Conservation (phyloP, 2,797 vertebrate genomes). For the Tadarida brasiliensis region DNA sequence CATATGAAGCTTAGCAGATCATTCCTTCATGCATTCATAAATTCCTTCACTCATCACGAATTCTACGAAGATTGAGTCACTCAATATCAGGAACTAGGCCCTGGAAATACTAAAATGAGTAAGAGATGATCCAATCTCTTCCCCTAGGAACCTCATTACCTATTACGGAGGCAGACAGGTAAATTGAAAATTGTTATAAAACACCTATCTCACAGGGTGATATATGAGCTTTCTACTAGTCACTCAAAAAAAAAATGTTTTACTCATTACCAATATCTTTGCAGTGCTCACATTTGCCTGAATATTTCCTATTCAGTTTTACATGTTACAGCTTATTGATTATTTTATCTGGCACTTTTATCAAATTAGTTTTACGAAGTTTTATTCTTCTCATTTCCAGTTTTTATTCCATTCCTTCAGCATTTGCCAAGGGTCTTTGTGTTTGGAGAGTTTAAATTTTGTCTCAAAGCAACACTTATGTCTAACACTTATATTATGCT, state of each 20-base stretch:
- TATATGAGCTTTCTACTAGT: neutral
- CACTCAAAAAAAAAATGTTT: neutral
- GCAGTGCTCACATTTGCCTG: neutral
- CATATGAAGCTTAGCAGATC: neutral
- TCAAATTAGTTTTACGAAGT: slow-evolving; percentile 52
- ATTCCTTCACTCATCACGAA: neutral
- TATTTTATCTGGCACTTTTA: slow-evolving; percentile 38
- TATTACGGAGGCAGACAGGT: neutral
- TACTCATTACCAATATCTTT: neutral
- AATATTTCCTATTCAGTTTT: neutral
- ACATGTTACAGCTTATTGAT: neutral
- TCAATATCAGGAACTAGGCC: neutral
- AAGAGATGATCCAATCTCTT: neutral
- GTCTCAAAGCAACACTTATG: slow-evolving; percentile 64
- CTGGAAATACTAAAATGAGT: neutral
- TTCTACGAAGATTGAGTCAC: neutral
- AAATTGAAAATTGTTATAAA: neutral
- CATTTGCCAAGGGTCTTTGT: slow-evolving; percentile 27
- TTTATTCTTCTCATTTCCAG: slow-evolving; percentile 62
- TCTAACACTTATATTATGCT: neutral
- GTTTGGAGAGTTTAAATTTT: slow-evolving; percentile 57
- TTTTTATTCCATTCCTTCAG: slow-evolving; percentile 35
- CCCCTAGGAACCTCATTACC: neutral
- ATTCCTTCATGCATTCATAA: neutral
- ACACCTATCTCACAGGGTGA: neutral